phyloP scores from a whole-genome alignment of 2,888 invertebrate species.

The Willowsia nigromaculata region DNA sequence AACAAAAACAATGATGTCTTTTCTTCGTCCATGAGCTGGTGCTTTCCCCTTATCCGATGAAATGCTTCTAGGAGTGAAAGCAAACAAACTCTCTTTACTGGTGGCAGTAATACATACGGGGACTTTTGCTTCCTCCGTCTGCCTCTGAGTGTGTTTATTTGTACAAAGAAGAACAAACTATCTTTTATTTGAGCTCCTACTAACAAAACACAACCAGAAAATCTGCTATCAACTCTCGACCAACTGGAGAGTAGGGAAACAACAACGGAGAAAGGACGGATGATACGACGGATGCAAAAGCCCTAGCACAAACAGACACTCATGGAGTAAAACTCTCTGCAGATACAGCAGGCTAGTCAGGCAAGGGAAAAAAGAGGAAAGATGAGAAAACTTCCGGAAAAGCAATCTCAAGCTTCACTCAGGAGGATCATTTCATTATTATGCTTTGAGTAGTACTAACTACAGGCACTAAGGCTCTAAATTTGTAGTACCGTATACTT shows the following conservation, averaged over 20 bases:
- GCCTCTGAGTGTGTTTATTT: background rate
- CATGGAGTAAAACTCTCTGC: background rate
- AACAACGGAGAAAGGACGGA: constrained; percentile 13
- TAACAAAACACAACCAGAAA: constrained; percentile 28
- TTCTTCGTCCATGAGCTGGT: background rate
- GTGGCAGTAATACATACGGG: background rate
- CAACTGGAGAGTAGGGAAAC: background rate
- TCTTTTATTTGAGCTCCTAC: constrained; percentile 23
- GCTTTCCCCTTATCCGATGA: background rate
- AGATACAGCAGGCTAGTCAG: no score
- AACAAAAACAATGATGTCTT: constrained; percentile 8
- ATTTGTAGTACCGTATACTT: background rate
- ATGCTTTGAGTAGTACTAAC: constrained; percentile 67
- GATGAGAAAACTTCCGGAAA: constrained; percentile 66
- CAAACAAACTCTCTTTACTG: constrained; percentile 7
- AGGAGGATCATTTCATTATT: constrained; percentile 70
- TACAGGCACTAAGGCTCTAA: constrained; percentile 31
- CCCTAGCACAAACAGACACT: background rate
- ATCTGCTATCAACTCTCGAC: background rate
- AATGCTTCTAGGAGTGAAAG: background rate
- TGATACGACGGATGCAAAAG: constrained; percentile 40
- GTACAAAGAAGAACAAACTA: constrained; percentile 46
- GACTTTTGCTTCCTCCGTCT: background rate
- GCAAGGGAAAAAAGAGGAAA: constrained; percentile 41
- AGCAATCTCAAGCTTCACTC: constrained; percentile 70